Base-by-base conservation (phyloP, 2,888 invertebrate species). In the Rhyacophila evoluta region DNA sequence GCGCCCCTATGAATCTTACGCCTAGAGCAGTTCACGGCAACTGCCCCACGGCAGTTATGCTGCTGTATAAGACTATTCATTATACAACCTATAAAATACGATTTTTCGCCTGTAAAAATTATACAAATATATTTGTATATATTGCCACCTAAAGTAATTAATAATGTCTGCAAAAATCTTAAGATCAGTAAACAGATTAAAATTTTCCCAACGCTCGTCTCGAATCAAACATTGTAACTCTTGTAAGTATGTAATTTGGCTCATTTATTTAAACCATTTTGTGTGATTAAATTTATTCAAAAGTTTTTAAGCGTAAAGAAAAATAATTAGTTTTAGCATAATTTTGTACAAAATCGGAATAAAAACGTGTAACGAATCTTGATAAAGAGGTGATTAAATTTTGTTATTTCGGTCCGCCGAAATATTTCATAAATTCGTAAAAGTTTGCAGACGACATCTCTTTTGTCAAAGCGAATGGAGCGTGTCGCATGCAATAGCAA, bases 391-490 rank as follows among this genome's bases (percentile, higher is more conserved):
- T 55, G 12, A 25, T 55, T 25, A 55, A 55, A 19, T 25, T 55
- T 25, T 25, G 15, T 55, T 55, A 55, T 55, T 55, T 55, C 6
- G 55, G 19, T 25, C 55, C 8, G 25, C 19, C 8, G 25, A 55
- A 55, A 55, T 25, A 55, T 25, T 55, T 55, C 6, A 33, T 33
- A 8, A 19, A 55, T 55, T 55, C 19, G 55, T 19, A 19, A 55
- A 55, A 55, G 55, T 55, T 55, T 55, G 55, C 55, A 55, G 55
- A 55, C 55, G 55, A 55, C 55, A 55, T 55, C 55, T 55, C 55
- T 33, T 33, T 55, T 19, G 55, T 55, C 55, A 55, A 8, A 55
- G 8, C 25, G 55, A 55, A 55, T 55, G 55, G 19, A 55, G 55
- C 55, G 55, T 55, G 55, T 55, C 55, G 55, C 55, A 55, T 55